These are phyloP conservation scores for Cariama cristata DNA, from an alignment of 2,113 vertebrate species.

Conservation along the genomic window DNA sequence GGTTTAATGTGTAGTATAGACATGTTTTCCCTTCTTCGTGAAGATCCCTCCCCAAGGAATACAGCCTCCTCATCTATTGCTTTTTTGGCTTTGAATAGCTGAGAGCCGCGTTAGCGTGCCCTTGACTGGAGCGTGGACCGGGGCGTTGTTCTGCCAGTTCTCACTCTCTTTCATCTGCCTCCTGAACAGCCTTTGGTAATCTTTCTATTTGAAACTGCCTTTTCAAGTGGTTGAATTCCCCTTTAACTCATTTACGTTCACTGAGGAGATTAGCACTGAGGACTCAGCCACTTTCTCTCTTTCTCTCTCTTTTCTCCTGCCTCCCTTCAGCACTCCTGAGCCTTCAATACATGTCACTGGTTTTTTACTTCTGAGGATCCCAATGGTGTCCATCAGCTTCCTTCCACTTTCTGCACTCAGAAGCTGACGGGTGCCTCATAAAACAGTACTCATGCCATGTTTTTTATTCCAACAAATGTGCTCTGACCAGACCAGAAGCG, in stretches of 20 bases:
- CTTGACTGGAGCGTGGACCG: neutral
- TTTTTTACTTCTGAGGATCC: neutral
- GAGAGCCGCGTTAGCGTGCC: neutral
- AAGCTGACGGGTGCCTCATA: neutral
- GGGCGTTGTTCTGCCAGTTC: neutral
- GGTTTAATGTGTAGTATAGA: neutral
- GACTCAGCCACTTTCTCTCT: neutral
- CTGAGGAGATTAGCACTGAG: neutral
- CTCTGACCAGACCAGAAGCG: neutral
- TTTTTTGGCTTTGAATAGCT: neutral
- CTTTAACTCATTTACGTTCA: neutral
- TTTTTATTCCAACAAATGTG: neutral
- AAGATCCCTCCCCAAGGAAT: neutral
- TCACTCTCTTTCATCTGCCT: neutral
- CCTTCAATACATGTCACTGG: neutral
- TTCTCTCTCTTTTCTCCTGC: neutral
- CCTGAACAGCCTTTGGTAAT: neutral
- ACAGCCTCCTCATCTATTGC: neutral
- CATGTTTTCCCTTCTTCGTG: neutral
- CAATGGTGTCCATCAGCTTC: neutral
- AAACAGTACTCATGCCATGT: neutral
- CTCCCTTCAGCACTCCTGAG: neutral
- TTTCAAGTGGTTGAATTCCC: neutral
- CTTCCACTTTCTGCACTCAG: neutral
- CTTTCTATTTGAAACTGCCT: neutral